phyloP scores from a whole-genome alignment of 1,140 invertebrate genomes.

The Panagrolaimus sp. region DNA sequence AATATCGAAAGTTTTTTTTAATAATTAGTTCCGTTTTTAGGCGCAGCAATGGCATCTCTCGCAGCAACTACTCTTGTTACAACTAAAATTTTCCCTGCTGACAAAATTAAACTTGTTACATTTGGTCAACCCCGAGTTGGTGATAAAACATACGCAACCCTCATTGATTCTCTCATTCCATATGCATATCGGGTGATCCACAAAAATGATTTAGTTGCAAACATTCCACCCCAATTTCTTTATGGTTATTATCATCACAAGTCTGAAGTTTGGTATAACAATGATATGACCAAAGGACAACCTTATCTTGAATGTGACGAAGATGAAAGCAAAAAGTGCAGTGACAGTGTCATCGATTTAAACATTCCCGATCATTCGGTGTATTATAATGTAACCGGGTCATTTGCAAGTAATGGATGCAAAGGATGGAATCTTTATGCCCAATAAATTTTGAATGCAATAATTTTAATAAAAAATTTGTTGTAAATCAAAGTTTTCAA shows the following conservation, averaged over 20 bases:
- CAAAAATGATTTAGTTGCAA: not conserved
- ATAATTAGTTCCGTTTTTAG: too few species aligned
- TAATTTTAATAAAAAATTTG: too few species aligned
- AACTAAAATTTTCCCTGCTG: not conserved
- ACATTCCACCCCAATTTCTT: conserved; percentile 18
- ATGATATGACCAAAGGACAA: conserved; percentile 9
- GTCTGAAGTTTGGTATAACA: conserved; percentile 46
- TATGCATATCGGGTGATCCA: not conserved
- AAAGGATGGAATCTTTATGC: too few species aligned
- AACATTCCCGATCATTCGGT: too few species aligned
- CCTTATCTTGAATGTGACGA: not conserved
- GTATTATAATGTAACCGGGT: too few species aligned
- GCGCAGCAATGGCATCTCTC: not conserved
- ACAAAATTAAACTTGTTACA: not conserved
- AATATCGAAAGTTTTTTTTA: too few species aligned
- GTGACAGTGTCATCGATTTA: too few species aligned
- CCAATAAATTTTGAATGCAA: too few species aligned
- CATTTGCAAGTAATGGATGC: too few species aligned
- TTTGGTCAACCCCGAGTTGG: not conserved
- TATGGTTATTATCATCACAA: conserved; percentile 35
- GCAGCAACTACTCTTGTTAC: not conserved
- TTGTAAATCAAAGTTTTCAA: too few species aligned
- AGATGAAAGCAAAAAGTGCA: too few species aligned
- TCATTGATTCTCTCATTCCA: not conserved
- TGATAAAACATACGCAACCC: not conserved